Percentiles rank a stretch among this genome's conserved stretches.
Conservation (phyloP, 2,888 invertebrate genomes). For the Leptinotarsa juncta region DNA sequence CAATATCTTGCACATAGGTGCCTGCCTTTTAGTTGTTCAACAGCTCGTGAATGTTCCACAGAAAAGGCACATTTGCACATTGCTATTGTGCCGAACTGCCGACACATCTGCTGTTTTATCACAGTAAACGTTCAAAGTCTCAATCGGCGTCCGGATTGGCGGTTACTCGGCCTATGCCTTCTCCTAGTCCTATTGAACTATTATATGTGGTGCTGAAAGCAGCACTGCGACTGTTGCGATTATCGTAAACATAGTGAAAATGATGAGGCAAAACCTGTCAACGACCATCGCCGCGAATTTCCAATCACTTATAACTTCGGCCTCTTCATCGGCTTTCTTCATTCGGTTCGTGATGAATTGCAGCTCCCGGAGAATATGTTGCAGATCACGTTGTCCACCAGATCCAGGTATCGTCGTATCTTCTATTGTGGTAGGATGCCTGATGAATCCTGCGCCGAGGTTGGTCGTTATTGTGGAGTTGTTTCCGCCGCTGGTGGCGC, state of each 20-base stretch:
- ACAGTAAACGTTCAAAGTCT: constrained; percentile 64
- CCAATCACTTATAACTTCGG: constrained; percentile 95
- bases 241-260: constrained; percentile 94
- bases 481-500: constrained; percentile 67
- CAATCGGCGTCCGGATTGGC: constrained; percentile 35
- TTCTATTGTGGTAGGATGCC: constrained; percentile 82
- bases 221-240: constrained; percentile 93
- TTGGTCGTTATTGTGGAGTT: constrained; percentile 63
- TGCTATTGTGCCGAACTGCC: constrained; percentile 64
- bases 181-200: constrained; percentile 78
- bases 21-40: constrained; percentile 65
- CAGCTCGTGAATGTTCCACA: constrained; percentile 65
- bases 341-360: constrained; percentile 95
- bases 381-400: constrained; percentile 86
- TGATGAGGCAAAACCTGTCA: constrained; percentile 95
- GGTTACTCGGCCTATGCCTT: constrained; percentile 24
- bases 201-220: constrained; percentile 93
- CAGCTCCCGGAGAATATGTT: constrained; percentile 90
- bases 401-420: constrained; percentile 65
- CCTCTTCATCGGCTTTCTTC: constrained; percentile 94
- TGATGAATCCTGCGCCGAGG: constrained; percentile 70
- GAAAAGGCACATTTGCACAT: constrained; percentile 64
- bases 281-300: constrained; percentile 99
- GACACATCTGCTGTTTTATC: constrained; percentile 65
- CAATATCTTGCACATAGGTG: constrained; percentile 62